These are phyloP conservation scores for Poecilia gillii DNA, from an alignment of 2,797 vertebrate species.

Conservation along the genomic window DNA sequence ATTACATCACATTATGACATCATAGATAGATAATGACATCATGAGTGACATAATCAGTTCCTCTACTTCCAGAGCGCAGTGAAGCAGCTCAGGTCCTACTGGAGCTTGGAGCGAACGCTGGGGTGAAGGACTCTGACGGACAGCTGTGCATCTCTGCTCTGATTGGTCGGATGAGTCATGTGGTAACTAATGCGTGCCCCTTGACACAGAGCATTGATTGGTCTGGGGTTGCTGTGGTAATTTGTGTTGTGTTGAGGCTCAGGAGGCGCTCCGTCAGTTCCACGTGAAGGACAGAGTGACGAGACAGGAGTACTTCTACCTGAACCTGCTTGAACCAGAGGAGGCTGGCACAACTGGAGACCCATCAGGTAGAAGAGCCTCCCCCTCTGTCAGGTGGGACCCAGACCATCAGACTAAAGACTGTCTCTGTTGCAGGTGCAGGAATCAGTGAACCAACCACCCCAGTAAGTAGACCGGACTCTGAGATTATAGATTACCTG, in stretches of 20 bases:
- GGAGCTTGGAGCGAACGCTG: slow-evolving; percentile 71
- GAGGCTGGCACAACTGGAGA: slow-evolving; percentile 8
- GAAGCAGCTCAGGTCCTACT: slow-evolving; percentile 68
- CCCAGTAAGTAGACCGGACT: slow-evolving; percentile 51
- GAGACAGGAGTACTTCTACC: slow-evolving; percentile 74
- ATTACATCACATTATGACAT: slow-evolving; percentile 1
- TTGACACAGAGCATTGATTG: background rate
- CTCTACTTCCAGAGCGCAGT: slow-evolving; percentile 63
- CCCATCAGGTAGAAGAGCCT: slow-evolving; percentile 15
- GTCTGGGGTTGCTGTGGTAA: background rate
- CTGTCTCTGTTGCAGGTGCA: slow-evolving; percentile 36
- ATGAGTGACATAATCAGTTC: slow-evolving; percentile 6
- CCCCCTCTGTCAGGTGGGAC: background rate
- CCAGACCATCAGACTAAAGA: background rate
- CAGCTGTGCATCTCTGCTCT: slow-evolving; percentile 78
- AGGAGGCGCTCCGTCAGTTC: slow-evolving; percentile 74
- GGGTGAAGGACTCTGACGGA: slow-evolving; percentile 70
- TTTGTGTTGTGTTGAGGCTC: slow-evolving; percentile 59
- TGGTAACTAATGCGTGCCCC: slow-evolving; percentile 54
- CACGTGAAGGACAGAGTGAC: slow-evolving; percentile 68
- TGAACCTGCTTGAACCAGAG: slow-evolving; percentile 76
- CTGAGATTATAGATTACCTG: background rate
- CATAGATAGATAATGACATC: background rate
- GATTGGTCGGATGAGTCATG: slow-evolving; percentile 70
- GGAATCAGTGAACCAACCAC: slow-evolving; percentile 56